Conservation (phyloP, 2,113 vertebrate species). For the Varanus salvator region DNA sequence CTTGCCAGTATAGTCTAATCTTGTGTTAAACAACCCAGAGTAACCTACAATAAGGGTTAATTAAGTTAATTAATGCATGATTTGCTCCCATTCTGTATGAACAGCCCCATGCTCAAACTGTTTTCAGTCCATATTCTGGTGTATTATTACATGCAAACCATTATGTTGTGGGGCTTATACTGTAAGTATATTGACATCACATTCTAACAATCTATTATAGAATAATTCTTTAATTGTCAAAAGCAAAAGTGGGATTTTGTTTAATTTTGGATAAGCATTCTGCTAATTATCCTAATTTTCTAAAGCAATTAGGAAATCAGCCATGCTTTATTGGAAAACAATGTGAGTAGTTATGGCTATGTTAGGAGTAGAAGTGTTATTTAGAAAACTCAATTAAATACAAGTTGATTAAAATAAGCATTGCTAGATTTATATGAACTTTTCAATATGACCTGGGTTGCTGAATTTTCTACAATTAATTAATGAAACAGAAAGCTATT, state of each 20-base stretch:
- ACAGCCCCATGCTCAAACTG: no score
- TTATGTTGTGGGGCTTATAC: not conserved
- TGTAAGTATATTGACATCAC: not conserved
- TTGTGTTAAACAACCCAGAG: no score
- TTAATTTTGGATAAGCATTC: not conserved
- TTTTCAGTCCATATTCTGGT: no score
- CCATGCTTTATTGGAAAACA: not conserved
- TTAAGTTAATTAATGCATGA: no score
- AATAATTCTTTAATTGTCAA: not conserved
- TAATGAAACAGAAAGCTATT: not conserved
- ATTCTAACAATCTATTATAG: no score
- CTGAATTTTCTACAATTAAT: not conserved
- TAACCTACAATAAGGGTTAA: no score
- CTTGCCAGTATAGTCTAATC: no score
- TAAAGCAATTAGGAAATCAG: not conserved
- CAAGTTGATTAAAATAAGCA: not conserved
- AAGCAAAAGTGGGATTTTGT: not conserved
- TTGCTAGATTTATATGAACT: not conserved
- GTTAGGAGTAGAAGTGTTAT: no score
- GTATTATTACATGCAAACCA: no score
- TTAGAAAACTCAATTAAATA: not conserved
- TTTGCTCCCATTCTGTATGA: no score
- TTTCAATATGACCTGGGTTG: not conserved
- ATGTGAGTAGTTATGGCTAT: not conserved
- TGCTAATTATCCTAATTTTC: not conserved